Evolutionary conservation across 2,888 invertebrate genomes (phyloP).

Genomic region (Keiferia lycopersicella): DNA sequence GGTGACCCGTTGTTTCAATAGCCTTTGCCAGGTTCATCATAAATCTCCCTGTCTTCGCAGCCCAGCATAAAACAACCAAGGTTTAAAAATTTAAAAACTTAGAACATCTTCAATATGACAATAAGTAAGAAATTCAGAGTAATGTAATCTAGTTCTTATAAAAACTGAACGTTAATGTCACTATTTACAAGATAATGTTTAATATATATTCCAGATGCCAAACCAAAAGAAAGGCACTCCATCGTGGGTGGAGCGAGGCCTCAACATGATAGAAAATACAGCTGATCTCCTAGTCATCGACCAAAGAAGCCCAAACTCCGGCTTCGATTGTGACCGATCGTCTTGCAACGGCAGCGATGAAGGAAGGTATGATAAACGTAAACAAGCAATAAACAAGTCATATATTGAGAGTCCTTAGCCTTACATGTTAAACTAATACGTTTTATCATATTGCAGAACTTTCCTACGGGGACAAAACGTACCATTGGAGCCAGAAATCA

Average conservation of each 20-base stretch:
- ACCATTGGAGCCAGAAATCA: constrained; percentile 88
- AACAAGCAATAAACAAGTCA: not conserved
- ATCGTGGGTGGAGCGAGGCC: constrained; percentile 81
- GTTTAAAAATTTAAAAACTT: too few relatives aligned
- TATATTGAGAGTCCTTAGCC: too few relatives aligned
- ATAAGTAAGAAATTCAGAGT: too few relatives aligned
- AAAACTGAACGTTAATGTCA: too few relatives aligned
- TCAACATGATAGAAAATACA: constrained; percentile 75
- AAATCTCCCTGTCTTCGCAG: too few relatives aligned
- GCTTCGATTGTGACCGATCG: constrained; percentile 69
- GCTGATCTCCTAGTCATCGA: constrained; percentile 82
- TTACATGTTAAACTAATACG: not conserved
- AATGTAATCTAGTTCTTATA: too few relatives aligned
- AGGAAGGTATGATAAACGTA: constrained; percentile 56
- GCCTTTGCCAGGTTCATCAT: too few relatives aligned
- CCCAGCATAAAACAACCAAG: too few relatives aligned
- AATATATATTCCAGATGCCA: constrained; percentile 59
- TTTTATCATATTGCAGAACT: constrained; percentile 71
- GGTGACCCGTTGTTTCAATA: constrained; percentile 42
- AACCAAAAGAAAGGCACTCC: constrained; percentile 78
- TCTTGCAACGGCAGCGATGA: constrained; percentile 75
- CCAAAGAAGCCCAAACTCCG: constrained; percentile 76
- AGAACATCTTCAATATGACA: too few relatives aligned
- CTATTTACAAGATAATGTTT: too few relatives aligned
- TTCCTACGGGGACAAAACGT: constrained; percentile 93